phyloP scores from a whole-genome alignment of 2,113 vertebrate genomes.

The Euleptes europaea region DNA sequence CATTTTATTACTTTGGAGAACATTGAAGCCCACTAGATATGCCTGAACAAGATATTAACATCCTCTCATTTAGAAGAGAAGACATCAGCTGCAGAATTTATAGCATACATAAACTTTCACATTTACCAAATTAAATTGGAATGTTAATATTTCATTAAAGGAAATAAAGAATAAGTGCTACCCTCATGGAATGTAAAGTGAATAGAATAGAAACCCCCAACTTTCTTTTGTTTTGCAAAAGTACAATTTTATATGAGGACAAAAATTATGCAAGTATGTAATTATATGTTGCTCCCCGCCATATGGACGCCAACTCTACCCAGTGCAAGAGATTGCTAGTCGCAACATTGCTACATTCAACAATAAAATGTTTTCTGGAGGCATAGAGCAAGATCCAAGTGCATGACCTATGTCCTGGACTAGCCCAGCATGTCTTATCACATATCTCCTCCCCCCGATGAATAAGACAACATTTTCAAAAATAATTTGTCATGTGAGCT shows the following conservation, averaged over 20 bases:
- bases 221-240: neutral
- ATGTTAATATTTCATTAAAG: conserved; percentile 29
- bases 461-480: neutral
- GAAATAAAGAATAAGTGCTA: conserved; percentile 16
- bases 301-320: neutral
- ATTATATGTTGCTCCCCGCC: neutral
- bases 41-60: neutral
- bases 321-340: neutral
- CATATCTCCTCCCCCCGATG: no score
- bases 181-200: neutral
- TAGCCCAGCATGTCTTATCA: neutral
- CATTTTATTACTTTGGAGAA: conserved; percentile 5
- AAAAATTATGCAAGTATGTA: neutral
- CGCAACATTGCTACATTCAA: neutral
- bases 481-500: neutral
- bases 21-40: neutral
- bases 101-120: conserved; percentile 14
- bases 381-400: neutral
- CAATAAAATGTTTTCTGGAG: neutral
- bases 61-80: neutral
- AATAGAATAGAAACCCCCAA: neutral
- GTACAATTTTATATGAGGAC: neutral
- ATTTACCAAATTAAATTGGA: conserved; percentile 30
- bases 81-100: conserved; percentile 16
- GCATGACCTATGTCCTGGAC: neutral